Evolutionary conservation across 2,113 vertebrate species (phyloP), one percentile per base, ranked within the genome.

Genomic region (Corvus cornix): DNA sequence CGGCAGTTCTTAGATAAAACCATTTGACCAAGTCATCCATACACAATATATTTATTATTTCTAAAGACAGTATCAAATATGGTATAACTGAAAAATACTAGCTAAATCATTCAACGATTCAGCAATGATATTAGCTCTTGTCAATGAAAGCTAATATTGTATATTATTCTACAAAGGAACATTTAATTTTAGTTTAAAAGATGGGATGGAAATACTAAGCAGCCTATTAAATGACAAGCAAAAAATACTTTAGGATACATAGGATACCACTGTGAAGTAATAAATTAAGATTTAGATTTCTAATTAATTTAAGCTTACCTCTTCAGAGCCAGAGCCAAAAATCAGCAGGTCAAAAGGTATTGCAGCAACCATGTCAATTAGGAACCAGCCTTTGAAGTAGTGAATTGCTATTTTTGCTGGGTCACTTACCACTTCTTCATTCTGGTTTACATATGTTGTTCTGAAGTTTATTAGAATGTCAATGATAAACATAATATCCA

Each of bases 371-470:
- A 99, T 99, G 98, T 99, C 99, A 97, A 99, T 99, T 96, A 99
- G 99, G 98, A 99, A 99, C 99, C 99, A 99, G 98, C 99, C 99
- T 98, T 99, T 99, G 98, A 99, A 99, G 97, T 99, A 99, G 98
- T 99, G 99, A 97, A 99, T 99, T 77, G 99, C 99, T 97, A 99
- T 99, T 98, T 98, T 99, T 87, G 99, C 99, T 21, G 99, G 99
- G 90, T 99, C 98, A 97, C 99, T 99, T 97, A 99, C 99, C 97
- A 99, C 99, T 97, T 99, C 99, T 98, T 99, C 99, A 76, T 99
- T 99, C 87, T 98, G 96, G 97, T 99, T 99, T 68, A 99, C 99
- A 58, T 99, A 99, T 11, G 99, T 99, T 94, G 99, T 99, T 98
- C 99, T 98, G 98, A 99, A 99, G 98, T 99, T 99, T 96, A 99